Evolutionary conservation across 2,113 vertebrate species (phyloP).

Genomic region (Semnornis frantzii): DNA sequence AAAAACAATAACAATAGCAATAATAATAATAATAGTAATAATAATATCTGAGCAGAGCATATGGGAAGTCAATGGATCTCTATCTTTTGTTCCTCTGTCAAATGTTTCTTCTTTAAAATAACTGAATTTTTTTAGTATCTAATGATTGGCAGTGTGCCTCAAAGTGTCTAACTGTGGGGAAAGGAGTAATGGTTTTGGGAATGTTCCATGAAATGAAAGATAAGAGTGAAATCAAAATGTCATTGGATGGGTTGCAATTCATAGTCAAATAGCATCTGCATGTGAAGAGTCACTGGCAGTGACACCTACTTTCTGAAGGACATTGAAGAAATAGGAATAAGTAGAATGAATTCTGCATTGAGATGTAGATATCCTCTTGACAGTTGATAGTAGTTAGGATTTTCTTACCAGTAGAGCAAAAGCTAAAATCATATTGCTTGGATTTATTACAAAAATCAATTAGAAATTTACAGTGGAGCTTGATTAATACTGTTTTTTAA

Average conservation of each 20-base stretch:
- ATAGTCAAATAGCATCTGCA: neutral
- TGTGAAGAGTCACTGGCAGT: neutral
- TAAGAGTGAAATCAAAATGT: constrained; percentile 21
- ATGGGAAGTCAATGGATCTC: constrained; percentile 7
- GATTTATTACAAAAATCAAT: neutral
- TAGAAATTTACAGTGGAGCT: neutral
- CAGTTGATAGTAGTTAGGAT: neutral
- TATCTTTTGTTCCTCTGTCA: neutral
- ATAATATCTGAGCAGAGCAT: neutral
- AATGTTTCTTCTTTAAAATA: constrained; percentile 21
- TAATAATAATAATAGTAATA: too few relatives aligned
- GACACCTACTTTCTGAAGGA: neutral
- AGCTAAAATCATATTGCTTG: neutral
- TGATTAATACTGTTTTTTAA: neutral
- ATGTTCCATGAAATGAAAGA: constrained; percentile 25
- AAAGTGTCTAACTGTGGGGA: neutral
- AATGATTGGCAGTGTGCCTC: constrained; percentile 21
- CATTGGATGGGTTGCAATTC: neutral
- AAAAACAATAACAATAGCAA: too few relatives aligned
- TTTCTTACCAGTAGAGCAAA: neutral
- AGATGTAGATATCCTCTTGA: neutral
- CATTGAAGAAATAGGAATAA: neutral
- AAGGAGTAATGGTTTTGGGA: neutral
- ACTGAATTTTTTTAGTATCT: neutral
- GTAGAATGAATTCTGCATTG: neutral